Conservation (phyloP, 2,113 vertebrate genomes). For the Ciconia maguari region DNA sequence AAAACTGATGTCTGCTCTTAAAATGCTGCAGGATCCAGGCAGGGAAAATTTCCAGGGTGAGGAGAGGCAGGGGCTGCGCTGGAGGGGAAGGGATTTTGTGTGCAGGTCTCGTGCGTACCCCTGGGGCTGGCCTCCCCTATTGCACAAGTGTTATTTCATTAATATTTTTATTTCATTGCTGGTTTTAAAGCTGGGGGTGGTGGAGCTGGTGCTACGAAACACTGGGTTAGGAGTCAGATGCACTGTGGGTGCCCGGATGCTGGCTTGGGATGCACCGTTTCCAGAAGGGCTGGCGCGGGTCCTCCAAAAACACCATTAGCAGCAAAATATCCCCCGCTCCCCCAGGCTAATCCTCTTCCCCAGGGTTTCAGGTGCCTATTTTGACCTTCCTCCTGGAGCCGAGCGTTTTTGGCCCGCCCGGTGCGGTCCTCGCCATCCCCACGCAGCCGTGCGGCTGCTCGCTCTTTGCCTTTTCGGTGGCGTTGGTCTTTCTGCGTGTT, state of each 20-base stretch:
- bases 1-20: neutral
- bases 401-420: rapidly evolving
- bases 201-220: neutral
- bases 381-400: neutral
- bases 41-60: neutral
- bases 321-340: neutral
- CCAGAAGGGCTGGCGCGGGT: rapidly evolving
- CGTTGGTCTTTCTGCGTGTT: neutral
- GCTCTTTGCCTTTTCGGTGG: neutral
- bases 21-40: neutral
- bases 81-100: neutral
- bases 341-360: neutral
- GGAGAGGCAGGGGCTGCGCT: neutral
- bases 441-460: neutral
- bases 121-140: neutral
- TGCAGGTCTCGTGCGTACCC: neutral
- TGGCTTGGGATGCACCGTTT: neutral
- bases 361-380: neutral
- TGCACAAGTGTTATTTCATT: neutral
- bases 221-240: neutral
- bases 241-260: neutral
- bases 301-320: neutral
- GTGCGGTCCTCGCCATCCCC: neutral
- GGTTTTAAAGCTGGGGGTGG: neutral
- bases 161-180: neutral